Base-by-base conservation (phyloP, 2,888 invertebrate species). In the Fabriciana adippe region DNA sequence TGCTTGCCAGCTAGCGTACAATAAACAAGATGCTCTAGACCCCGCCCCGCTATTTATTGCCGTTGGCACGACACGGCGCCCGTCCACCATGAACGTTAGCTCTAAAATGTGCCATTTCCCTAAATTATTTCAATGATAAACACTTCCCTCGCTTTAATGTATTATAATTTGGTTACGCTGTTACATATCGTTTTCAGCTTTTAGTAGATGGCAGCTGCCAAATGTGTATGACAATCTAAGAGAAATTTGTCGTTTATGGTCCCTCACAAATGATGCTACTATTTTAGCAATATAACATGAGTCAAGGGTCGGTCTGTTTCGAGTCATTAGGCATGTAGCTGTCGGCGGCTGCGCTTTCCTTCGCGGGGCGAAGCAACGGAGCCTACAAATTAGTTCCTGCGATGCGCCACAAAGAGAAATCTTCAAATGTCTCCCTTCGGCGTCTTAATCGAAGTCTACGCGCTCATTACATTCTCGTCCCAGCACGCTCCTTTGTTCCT, bases 71-170 rank as follows among this genome's bases (percentile, higher is more conserved):
- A 75, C 81, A 79, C 77, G 78, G 77, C 79, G 73, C 75, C 78
- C 79, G 81, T 82, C 82, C 78, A 82, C 81, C 84, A 86, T 89
- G 86, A 89, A 89, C 80, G 85, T 82, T 80, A 81, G 80, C 83
- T 86, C 83, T 86, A 84, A 87, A 89, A 87, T 84, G 84, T 87
- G 84, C 84, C 81, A 84, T 88, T 89, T 86, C 81, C 84, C 84
- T 83, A 87, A 87, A 89, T 89, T 87, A 88, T 87, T 88, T 88
- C 84, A 86, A 88, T 87, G 87, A 87, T 82, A 84, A 85, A 87
- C 85, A 82, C 80, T 84, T 81, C 74, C 21, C 78, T 78, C 76
- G 76, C 78, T 85, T 86, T 83, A 84, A 50, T 31, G 26, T 31
- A n/a, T 60, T 50, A 60, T 6, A n/a, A 59, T 59, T n/a, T 13